Conservation (phyloP, 2,888 invertebrate species). For the Auanema freiburgensis region DNA sequence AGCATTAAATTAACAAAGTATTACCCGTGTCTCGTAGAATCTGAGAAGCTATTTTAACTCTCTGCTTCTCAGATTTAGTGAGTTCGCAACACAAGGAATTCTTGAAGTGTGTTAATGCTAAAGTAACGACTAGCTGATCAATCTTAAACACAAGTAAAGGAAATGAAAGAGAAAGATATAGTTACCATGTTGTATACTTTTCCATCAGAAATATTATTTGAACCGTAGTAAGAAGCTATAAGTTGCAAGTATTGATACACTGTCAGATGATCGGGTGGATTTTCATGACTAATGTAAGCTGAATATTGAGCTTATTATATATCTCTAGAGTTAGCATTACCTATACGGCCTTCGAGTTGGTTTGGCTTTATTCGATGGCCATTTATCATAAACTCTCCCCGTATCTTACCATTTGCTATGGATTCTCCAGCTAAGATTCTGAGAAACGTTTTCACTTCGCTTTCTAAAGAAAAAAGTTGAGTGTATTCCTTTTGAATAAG, state of each 20-base stretch:
- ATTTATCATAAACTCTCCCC: constrained; percentile 82
- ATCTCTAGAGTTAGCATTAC: constrained; percentile 14
- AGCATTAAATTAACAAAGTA: neutral
- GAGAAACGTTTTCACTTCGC: constrained; percentile 82
- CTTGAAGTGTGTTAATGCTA: constrained; percentile 85
- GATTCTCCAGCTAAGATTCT: constrained; percentile 81
- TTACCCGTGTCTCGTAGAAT: constrained; percentile 73
- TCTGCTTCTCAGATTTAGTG: constrained; percentile 83
- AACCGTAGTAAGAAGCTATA: constrained; percentile 25
- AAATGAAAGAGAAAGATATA: constrained; percentile 28
- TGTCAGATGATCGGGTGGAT: constrained; percentile 83
- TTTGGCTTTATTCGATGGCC: constrained; percentile 77
- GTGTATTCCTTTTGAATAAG: neutral
- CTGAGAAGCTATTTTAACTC: constrained; percentile 86
- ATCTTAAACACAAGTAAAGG: constrained; percentile 75
- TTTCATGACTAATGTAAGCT: constrained; percentile 77
- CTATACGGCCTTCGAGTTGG: constrained; percentile 76
- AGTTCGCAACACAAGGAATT: constrained; percentile 82
- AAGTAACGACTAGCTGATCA: constrained; percentile 84
- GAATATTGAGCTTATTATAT: constrained; percentile 7
- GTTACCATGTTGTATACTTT: constrained; percentile 29
- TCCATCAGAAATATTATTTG: neutral
- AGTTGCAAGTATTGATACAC: constrained; percentile 79
- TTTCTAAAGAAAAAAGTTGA: constrained; percentile 68
- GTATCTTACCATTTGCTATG: constrained; percentile 70